Conservation (phyloP, 2,113 vertebrate species). For the Cygnus atratus region DNA sequence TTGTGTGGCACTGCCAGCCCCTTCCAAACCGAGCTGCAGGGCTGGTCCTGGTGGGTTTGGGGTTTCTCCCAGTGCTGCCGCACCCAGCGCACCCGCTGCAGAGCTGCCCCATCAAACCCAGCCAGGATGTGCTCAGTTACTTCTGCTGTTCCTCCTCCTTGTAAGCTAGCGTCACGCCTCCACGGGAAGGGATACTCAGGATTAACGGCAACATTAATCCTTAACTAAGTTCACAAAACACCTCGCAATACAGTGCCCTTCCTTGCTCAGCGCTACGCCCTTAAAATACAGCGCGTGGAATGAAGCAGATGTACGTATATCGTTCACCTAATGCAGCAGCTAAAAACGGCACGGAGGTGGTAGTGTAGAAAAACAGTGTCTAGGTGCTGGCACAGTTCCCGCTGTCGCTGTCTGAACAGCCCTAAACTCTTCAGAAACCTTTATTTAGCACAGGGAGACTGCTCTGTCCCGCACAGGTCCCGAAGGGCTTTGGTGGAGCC, state of each 20-base stretch:
- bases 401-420: background rate
- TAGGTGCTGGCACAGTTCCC: background rate
- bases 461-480: background rate
- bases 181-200: background rate
- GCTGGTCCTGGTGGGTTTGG: too few species aligned
- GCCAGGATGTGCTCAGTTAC: background rate
- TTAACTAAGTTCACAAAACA: background rate
- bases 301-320: rapidly evolving
- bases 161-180: rapidly evolving
- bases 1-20: too few species aligned
- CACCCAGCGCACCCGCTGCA: too few species aligned
- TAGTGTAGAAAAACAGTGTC: rapidly evolving
- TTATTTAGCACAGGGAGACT: background rate
- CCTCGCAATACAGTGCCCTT: background rate
- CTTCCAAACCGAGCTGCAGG: too few species aligned
- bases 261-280: background rate
- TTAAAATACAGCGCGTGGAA: rapidly evolving
- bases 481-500: background rate
- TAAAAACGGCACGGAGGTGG: rapidly evolving
- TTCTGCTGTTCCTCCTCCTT: rapidly evolving
- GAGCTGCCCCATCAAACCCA: background rate
- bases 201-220: rapidly evolving
- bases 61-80: too few species aligned
- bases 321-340: rapidly evolving
- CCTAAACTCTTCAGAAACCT: background rate